Percentiles rank a stretch among this genome's conserved stretches.
These are phyloP conservation scores for Orchesella flavescens DNA, from an alignment of 2,888 invertebrate species.

Conservation along the genomic window DNA sequence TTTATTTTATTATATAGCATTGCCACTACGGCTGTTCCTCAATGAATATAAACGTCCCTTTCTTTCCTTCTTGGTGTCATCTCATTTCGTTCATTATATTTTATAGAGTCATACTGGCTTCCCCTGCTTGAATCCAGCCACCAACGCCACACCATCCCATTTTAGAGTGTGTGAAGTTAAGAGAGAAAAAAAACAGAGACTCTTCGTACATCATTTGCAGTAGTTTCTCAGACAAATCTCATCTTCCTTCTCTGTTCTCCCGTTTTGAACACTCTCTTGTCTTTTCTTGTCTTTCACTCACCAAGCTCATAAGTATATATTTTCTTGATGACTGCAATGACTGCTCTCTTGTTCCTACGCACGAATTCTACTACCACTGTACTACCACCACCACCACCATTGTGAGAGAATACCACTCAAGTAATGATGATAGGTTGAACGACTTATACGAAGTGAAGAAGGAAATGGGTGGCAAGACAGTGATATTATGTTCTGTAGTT, in stretches of 20 bases:
- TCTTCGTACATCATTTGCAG: constrained; percentile 47
- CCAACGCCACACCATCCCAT: constrained; percentile 21
- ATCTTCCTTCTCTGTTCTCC: constrained; percentile 35
- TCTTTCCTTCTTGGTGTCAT: constrained; percentile 40
- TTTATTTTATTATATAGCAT: constrained; percentile 2
- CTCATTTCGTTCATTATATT: constrained; percentile 27
- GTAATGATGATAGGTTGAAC: constrained; percentile 47
- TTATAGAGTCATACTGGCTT: constrained; percentile 2
- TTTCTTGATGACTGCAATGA: constrained; percentile 9
- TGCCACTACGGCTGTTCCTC: not conserved
- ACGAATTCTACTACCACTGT: not conserved
- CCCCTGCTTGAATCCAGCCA: constrained; percentile 1
- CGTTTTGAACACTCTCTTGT: constrained; percentile 18
- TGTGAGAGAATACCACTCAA: not conserved
- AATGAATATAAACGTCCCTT: constrained; percentile 42
- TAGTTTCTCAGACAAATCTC: constrained; percentile 55
- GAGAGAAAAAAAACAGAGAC: constrained; percentile 29
- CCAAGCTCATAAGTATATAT: constrained; percentile 12
- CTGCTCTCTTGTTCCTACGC: not conserved
- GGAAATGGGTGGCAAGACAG: constrained; percentile 43
- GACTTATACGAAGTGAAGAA: constrained; percentile 30
- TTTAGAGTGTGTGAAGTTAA: constrained; percentile 34
- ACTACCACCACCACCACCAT: too few species aligned
- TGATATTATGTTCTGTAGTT: constrained; percentile 28
- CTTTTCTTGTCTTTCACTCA: constrained; percentile 27